Evolutionary conservation across 2,888 invertebrate genomes (phyloP), one percentile per base, ranked within the genome.

Genomic region (Stramonita haemastoma): DNA sequence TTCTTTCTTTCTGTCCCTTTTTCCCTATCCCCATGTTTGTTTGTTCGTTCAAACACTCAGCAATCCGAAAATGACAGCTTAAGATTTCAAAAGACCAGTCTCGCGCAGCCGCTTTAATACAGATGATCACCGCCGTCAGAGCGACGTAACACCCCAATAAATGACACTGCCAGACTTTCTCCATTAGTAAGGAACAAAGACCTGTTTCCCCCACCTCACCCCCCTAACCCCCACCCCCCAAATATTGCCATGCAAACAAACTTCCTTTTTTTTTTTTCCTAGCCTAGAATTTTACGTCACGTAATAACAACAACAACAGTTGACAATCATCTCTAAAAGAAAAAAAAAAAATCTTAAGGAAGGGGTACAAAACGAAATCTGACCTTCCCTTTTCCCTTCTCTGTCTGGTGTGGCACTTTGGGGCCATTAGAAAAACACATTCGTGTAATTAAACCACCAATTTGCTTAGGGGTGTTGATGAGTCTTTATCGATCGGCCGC

Each of bases 381-480:
- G 46, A 56, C 56, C 32, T 29, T 56, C n/a, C 26, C n/a, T 26
- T 46, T 84, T 26, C 46, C 4, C 46, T 84, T 56, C 22, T 56
- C 56, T n/a, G n/a, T n/a, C 17, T 6, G 56, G 46, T 26, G 46
- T 46, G 84, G 26, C n/a, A 26, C 26, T 84, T 84, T 84, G n/a
- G 29, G 60, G 19, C 57, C 83, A 79, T 83, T 79, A 88, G 57
- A 88, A 88, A 87, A 88, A 88, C 81, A 81, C 88, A 88, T 81
- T 46, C 60, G 26, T 29, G 88, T 83, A 88, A 88, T 88, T 88
- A 88, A 83, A 83, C 88, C 88, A 83, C 81, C 88, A 81, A 88
- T 81, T 88, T 88, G 57, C 57, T 56, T 36, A 57, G 34, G 60
- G 13, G 60, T 46, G 34, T 88, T 81, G 77, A 88, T 83, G 46